Percentiles rank a stretch among this genome's conserved stretches.
Evolutionary conservation across 2,888 invertebrate genomes (phyloP).

Genomic region (Trachelus troglodyta): DNA sequence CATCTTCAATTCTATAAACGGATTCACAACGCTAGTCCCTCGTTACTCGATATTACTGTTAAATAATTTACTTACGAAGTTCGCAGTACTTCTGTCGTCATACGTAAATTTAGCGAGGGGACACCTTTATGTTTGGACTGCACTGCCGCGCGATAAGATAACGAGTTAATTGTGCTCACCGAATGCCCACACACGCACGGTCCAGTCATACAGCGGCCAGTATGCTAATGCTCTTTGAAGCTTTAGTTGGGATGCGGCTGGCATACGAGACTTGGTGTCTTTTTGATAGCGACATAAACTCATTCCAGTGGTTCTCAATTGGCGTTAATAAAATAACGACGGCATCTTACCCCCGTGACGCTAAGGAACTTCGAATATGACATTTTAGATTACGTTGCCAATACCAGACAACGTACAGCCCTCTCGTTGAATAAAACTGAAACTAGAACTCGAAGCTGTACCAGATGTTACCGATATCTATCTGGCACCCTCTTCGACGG

Average conservation of each 20-base stretch:
- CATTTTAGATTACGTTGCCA: neutral
- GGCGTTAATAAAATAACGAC: neutral
- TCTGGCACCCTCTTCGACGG: conserved; percentile 22
- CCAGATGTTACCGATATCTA: conserved; percentile 16
- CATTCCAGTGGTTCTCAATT: conserved; percentile 59
- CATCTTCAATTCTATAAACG: neutral
- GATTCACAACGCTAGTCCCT: neutral
- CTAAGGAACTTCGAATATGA: neutral
- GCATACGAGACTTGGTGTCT: conserved; percentile 60
- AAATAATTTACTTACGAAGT: conserved; percentile 23
- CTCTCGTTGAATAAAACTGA: neutral
- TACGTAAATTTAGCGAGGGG: conserved; percentile 65
- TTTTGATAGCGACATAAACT: conserved; percentile 64
- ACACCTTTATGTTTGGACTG: conserved; percentile 64
- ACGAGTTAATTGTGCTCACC: conserved; percentile 67
- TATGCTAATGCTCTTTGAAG: conserved; percentile 65
- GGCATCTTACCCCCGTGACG: neutral
- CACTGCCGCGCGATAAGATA: conserved; percentile 62
- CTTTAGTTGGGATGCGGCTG: conserved; percentile 59
- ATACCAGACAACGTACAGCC: neutral
- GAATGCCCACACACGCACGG: conserved; percentile 63
- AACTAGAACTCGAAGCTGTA: neutral
- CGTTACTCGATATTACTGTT: neutral
- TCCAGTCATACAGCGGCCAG: conserved; percentile 59
- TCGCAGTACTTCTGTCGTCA: conserved; percentile 26